Evolutionary conservation across 1,140 invertebrate genomes (phyloP), one percentile per base, ranked within the genome.

Genomic region (Spodoptera frugiperda): DNA sequence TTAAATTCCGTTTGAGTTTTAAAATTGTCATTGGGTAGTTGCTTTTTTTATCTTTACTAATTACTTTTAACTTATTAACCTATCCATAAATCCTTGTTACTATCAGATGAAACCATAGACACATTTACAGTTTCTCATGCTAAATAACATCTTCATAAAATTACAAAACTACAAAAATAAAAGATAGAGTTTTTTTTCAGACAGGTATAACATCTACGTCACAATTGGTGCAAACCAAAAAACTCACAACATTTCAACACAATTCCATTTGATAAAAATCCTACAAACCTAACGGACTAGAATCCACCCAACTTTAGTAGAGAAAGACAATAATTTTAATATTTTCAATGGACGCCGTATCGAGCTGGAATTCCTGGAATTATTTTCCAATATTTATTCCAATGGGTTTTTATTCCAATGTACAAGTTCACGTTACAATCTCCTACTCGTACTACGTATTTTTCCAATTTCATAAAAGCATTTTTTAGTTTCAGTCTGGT

Each of bases 311-410:
- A 48, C 5, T 67, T 48, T 49, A n/a, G n/a, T 46, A 72, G 33
- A 72, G 15, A 57, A 39, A 44, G 12, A 57, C 68, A 72, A 46
- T 72, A 72, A 72, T 72, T 72, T 57, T 72, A 72, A 57, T 72
- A 72, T 54, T 55, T 72, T 72, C 68, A 72, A 72, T 72, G 46
- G 63, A 11, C 15, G 63, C 33, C 53, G 49, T 44, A 19, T 25
- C 68, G 44, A 49, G 57, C 51, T 72, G 39, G 25, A 17, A 72
- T 55, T 72, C 14, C 68, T 57, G 17, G 51, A 44, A 72, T 72
- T 55, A 72, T 72, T 57, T 72, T 55, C 68, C 68, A 72, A 72
- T 72, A 72, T 72, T 72, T 72, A 57, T 72, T 19, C 33, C 44
- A 72, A 25, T 15, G 12, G 54, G 33, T 72, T 72, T 72, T 72